A percentile compares a stretch with the other conserved stretches of the same genome.
Conservation (phyloP, 2,888 invertebrate species). For the Baccha elongata region DNA sequence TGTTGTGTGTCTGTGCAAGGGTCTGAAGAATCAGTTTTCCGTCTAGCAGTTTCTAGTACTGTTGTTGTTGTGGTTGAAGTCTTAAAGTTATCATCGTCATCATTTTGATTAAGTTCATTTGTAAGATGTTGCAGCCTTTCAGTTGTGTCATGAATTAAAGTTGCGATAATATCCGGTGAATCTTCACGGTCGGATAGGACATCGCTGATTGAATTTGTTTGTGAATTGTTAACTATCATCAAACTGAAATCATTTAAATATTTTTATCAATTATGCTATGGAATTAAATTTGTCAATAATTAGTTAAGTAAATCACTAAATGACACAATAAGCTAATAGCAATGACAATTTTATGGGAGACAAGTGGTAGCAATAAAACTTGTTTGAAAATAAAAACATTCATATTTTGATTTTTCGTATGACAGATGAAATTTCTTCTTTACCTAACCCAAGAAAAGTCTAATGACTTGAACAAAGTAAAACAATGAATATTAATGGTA, state of each 20-base stretch:
- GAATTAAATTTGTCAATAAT: background rate
- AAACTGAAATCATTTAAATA: constrained; percentile 75
- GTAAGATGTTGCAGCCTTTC: constrained; percentile 78
- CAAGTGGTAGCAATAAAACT: too few species aligned
- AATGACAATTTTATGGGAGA: too few species aligned
- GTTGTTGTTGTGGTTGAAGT: constrained; percentile 8
- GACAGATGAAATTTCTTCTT: too few species aligned
- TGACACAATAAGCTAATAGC: too few species aligned
- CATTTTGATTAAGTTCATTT: constrained; percentile 78
- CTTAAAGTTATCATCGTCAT: constrained; percentile 74
- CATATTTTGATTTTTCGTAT: too few species aligned
- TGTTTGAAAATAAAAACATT: too few species aligned
- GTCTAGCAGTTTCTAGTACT: constrained; percentile 42
- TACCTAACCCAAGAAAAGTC: too few species aligned
- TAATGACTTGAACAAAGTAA: too few species aligned
- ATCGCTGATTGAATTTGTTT: constrained; percentile 80
- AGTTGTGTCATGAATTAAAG: constrained; percentile 78
- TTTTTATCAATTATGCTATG: background rate
- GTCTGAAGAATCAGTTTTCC: constrained; percentile 49
- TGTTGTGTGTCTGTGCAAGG: constrained; percentile 40
- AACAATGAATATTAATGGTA: too few species aligned
- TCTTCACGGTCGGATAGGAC: constrained; percentile 78
- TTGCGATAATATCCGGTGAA: constrained; percentile 77
- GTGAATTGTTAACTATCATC: constrained; percentile 78
- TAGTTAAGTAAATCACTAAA: too few species aligned